Percentiles rank a stretch among this genome's conserved stretches.
Evolutionary conservation across 2,888 invertebrate genomes (phyloP).

Genomic region (Neocrepidodera transversa): DNA sequence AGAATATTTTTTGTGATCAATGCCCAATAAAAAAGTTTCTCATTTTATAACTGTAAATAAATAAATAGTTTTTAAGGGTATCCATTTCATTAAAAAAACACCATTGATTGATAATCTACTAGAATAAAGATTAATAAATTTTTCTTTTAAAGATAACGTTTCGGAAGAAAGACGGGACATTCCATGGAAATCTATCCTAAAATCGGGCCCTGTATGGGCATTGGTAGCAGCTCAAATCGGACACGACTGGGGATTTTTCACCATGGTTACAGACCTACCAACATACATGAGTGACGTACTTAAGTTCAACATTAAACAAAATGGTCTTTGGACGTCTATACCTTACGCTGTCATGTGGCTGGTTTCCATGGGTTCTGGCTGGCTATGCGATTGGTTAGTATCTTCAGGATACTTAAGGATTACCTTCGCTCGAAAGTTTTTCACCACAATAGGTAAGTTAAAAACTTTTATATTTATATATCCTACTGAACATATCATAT

Average conservation of each 20-base stretch:
- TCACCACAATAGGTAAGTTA: slow-evolving; percentile 70
- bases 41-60: too few species aligned
- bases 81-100: too few species aligned
- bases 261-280: slow-evolving; percentile 74
- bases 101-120: too few species aligned
- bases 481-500: background rate
- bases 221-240: slow-evolving; percentile 77
- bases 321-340: slow-evolving; percentile 68
- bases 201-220: slow-evolving; percentile 75
- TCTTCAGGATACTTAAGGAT: slow-evolving; percentile 64
- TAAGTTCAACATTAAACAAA: slow-evolving; percentile 69
- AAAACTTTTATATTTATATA: background rate
- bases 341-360: slow-evolving; percentile 73
- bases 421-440: slow-evolving; percentile 67
- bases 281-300: slow-evolving; percentile 68
- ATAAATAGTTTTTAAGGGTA: too few species aligned
- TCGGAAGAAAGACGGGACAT: slow-evolving; percentile 58
- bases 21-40: too few species aligned
- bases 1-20: too few species aligned
- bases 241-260: slow-evolving; percentile 76
- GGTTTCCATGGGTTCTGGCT: slow-evolving; percentile 68
- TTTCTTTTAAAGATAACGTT: slow-evolving; percentile 38
- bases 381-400: slow-evolving; percentile 72
- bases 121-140: too few species aligned
- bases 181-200: slow-evolving; percentile 76